These are phyloP conservation scores for Drosophila bifasciata DNA, from an alignment of 1,140 invertebrate genomes.

Conservation along the genomic window DNA sequence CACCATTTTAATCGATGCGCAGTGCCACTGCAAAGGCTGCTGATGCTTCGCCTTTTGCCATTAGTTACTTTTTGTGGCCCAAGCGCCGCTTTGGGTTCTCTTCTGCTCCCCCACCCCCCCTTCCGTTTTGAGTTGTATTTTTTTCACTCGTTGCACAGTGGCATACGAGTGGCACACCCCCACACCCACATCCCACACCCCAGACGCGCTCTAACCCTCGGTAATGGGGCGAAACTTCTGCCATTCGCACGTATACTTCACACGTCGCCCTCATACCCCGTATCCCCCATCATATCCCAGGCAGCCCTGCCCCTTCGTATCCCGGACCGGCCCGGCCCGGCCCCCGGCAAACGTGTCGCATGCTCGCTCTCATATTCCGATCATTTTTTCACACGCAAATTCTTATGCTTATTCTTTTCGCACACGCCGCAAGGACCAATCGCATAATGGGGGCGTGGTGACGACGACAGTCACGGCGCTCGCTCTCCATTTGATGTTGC, in stretches of 20 bases:
- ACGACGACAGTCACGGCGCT: conserved; percentile 53
- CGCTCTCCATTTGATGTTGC: conserved; percentile 65
- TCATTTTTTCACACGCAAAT: conserved; percentile 83
- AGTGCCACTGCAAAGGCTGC: no score
- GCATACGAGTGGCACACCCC: not conserved
- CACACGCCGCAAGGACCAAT: conserved; percentile 82
- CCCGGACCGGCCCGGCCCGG: no score
- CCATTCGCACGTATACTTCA: conserved; percentile 71
- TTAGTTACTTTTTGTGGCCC: conserved; percentile 55
- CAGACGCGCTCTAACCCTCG: conserved; percentile 43
- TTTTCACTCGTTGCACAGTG: conserved; percentile 13
- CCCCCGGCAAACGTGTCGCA: conserved; percentile 53
- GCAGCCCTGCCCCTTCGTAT: no score
- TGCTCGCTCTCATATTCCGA: conserved; percentile 72
- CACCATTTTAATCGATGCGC: conserved; percentile 57
- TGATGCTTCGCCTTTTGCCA: conserved; percentile 49
- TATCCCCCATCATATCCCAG: no score
- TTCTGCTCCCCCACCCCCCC: not conserved
- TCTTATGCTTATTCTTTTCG: conserved; percentile 83
- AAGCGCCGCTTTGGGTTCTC: conserved; percentile 39
- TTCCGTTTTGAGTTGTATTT: conserved; percentile 7
- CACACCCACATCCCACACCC: conserved; percentile 41
- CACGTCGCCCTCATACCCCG: conserved; percentile 40
- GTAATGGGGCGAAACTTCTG: conserved; percentile 37
- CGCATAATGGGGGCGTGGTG: conserved; percentile 82